Base-by-base conservation (phyloP, 2,113 vertebrate species). In the Seriola dumerili region DNA sequence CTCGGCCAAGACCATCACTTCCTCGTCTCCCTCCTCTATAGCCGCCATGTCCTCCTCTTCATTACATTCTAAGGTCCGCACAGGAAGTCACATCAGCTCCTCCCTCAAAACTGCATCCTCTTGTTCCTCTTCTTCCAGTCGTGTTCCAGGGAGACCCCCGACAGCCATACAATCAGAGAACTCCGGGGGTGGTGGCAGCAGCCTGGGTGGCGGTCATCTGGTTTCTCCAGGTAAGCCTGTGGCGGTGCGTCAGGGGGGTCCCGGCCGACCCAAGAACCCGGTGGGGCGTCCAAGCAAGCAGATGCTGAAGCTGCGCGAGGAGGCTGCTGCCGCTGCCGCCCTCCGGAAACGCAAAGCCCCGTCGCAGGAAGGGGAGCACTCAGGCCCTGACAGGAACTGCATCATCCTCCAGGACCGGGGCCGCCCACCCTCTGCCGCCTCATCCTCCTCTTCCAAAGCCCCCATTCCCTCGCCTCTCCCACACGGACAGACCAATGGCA, bases 361-460 rank as follows among this genome's bases (percentile, higher is more conserved):
- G 0, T 92, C 93, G 0, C 92, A 96, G 46, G 88, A 94, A 10
- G 91, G 91, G 13, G 92, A 94, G 54, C 93, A 96, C 55, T 92
- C 95, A 1, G 96, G 96, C 36, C 95, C 95, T 12, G 97, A 97
- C 94, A 96, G 96, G 94, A 97, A 97, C 92, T 97, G 96, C 82
- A 80, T 96, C 66, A 29, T 95, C 44, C 92, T 95, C 59, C 94
- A 93, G 64, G 95, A 95, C 72, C 46, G 91, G 84, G 93, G 93
- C 85, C 95, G 95, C 50, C 91, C 95, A n/a, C 86, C 88, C 70
- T 93, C 93, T 11, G 38, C 85, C 0, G 7, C 74, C 8, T 58
- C 85, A 8, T 75, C 84, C 21, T 84, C 85, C 25, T 84, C 81
- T 32, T 85, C 81, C 48, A 94, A 75, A 88, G 25, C 93, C 3